Evolutionary conservation across 2,888 invertebrate genomes (phyloP).

Genomic region (Ectemnius lituratus): DNA sequence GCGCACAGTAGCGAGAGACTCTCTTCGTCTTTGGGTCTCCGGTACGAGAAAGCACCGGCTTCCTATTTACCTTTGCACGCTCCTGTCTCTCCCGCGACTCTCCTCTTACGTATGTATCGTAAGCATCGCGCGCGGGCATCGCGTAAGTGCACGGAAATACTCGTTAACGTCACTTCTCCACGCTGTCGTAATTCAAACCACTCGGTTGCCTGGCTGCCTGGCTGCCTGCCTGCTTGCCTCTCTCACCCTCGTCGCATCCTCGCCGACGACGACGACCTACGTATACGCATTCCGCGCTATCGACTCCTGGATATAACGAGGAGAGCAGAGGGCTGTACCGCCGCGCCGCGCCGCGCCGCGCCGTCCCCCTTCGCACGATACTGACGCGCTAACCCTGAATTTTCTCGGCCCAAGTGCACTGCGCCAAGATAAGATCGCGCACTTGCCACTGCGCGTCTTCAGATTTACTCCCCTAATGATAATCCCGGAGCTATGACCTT

Average conservation of each 20-base stretch:
- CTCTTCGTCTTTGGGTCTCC: not conserved
- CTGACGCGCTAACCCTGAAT: no score
- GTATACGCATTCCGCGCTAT: no score
- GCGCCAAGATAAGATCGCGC: no score
- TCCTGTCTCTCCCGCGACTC: conserved; percentile 30
- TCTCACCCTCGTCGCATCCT: not conserved
- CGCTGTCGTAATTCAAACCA: conserved; percentile 62
- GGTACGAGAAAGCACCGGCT: not conserved
- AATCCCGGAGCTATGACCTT: no score
- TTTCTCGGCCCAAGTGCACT: no score
- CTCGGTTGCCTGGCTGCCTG: conserved; percentile 6
- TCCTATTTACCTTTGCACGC: conserved; percentile 38
- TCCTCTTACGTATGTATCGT: conserved; percentile 57
- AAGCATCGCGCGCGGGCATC: conserved; percentile 44
- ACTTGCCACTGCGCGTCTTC: no score
- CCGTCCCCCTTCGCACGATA: no score
- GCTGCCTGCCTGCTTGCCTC: not conserved
- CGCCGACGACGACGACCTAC: not conserved
- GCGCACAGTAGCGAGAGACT: not conserved
- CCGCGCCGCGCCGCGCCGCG: no score
- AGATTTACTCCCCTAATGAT: no score
- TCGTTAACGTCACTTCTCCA: conserved; percentile 66
- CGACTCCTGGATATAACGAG: no score
- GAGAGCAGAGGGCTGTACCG: no score
- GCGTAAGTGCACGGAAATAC: conserved; percentile 57